Evolutionary conservation across 2,113 vertebrate species (phyloP).

Genomic region (Otocyon megalotis): DNA sequence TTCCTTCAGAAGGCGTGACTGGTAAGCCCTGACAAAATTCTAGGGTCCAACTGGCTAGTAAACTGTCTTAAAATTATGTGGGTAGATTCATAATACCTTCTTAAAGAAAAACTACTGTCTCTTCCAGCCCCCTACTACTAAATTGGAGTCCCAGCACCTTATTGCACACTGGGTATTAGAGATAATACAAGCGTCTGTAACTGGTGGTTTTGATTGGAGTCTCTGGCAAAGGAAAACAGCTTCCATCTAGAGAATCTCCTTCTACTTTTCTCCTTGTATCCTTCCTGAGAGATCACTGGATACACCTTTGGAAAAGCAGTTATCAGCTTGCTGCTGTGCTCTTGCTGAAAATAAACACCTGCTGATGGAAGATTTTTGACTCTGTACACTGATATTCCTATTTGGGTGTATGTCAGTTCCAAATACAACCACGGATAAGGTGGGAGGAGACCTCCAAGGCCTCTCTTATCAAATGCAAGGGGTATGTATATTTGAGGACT

Average conservation of each 20-base stretch:
- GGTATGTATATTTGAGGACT: neutral
- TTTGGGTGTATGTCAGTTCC: neutral
- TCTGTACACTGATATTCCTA: neutral
- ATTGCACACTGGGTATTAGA: neutral
- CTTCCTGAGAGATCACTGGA: neutral
- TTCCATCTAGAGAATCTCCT: neutral
- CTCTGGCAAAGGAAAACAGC: neutral
- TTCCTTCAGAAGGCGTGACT: neutral
- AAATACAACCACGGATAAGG: neutral
- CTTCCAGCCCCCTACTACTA: neutral
- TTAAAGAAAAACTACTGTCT: neutral
- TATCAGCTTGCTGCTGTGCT: neutral
- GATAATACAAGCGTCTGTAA: neutral
- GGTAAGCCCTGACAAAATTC: neutral
- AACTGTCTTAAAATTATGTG: neutral
- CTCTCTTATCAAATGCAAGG: neutral
- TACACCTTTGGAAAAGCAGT: neutral
- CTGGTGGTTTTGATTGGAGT: neutral
- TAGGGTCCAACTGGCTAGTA: neutral
- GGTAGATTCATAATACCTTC: neutral
- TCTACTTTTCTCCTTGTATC: neutral
- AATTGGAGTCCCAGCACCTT: neutral
- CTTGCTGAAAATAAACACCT: neutral
- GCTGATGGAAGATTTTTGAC: rapidly evolving
- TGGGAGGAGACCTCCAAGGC: neutral